phyloP scores from a whole-genome alignment of 1,140 invertebrate genomes.

The Carposina sasakii region DNA sequence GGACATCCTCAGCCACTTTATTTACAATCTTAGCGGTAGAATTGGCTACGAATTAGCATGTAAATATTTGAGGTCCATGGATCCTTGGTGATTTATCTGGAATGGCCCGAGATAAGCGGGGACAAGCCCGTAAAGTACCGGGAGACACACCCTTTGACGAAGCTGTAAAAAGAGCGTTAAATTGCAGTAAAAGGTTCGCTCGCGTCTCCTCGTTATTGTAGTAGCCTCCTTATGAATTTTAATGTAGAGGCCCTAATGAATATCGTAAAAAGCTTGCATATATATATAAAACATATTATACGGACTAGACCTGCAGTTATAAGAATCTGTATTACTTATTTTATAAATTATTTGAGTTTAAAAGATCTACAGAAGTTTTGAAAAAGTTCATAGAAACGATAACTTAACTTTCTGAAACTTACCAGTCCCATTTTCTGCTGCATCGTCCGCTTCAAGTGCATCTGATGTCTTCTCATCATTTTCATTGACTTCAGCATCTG shows the following conservation, averaged over 20 bases:
- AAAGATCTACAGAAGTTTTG: too few relatives aligned
- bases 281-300: too few relatives aligned
- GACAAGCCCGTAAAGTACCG: constrained; percentile 59
- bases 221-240: constrained; percentile 65
- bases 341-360: too few relatives aligned
- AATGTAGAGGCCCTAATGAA: constrained; percentile 51
- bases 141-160: constrained; percentile 62
- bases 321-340: too few relatives aligned
- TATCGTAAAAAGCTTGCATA: too few relatives aligned
- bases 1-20: constrained; percentile 56
- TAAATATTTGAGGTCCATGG: constrained; percentile 71
- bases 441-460: too few relatives aligned
- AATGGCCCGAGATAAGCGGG: constrained; percentile 62
- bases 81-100: constrained; percentile 65
- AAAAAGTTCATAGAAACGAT: too few relatives aligned
- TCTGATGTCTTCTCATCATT: too few relatives aligned
- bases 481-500: too few relatives aligned
- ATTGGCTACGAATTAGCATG: constrained; percentile 69
- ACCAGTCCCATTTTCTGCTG: too few relatives aligned
- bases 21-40: constrained; percentile 67
- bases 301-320: too few relatives aligned
- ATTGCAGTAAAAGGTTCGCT: constrained; percentile 57
- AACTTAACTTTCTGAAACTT: too few relatives aligned
- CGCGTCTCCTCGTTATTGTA: constrained; percentile 54
- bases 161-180: constrained; percentile 70